These are phyloP conservation scores for Hedya salicella DNA, from an alignment of 2,888 invertebrate species.

Conservation along the genomic window DNA sequence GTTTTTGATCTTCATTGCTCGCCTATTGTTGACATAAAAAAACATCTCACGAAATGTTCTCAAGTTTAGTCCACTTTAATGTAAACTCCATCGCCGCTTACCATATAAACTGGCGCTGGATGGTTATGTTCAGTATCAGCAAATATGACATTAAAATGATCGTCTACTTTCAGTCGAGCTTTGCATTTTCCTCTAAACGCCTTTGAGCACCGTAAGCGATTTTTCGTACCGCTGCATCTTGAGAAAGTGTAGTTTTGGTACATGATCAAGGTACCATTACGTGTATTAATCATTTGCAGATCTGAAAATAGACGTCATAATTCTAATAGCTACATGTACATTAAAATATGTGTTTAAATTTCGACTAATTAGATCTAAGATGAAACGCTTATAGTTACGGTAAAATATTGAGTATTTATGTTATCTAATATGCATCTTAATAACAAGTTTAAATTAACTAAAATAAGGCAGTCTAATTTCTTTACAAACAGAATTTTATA, in stretches of 20 bases:
- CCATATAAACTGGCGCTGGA: constrained; percentile 44
- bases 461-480: no score
- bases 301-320: constrained; percentile 10
- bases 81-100: constrained; percentile 4
- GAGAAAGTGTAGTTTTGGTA: constrained; percentile 46
- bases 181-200: constrained; percentile 44
- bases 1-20: no score
- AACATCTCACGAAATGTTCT: no score
- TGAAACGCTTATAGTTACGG: no score
- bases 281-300: constrained; percentile 1
- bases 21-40: no score
- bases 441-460: no score
- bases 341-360: background rate
- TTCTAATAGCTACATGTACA: background rate
- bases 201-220: constrained; percentile 26
- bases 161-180: constrained; percentile 46
- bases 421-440: no score
- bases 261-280: constrained; percentile 35
- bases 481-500: no score
- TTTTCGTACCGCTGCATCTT: constrained; percentile 5
- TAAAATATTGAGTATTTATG: no score
- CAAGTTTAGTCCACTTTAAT: background rate
- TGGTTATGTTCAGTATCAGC: constrained; percentile 55
- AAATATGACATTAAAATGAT: constrained; percentile 43
- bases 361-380: background rate